Base-by-base conservation (phyloP, 2,113 vertebrate species). In the Lasiurus cinereus region DNA sequence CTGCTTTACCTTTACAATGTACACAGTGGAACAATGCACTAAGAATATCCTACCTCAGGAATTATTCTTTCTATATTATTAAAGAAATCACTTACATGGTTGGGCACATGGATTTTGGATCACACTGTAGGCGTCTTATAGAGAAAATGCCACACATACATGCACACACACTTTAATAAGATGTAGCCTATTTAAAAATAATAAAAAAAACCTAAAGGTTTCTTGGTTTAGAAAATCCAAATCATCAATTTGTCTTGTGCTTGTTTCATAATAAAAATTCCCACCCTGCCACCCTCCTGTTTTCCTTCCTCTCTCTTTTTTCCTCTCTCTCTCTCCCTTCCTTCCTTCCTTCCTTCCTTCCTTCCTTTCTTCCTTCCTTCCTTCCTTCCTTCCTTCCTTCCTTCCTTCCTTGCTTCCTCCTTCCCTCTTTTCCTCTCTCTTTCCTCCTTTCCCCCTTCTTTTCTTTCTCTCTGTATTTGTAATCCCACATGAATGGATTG, bases 1-100 rank as follows among this genome's bases (percentile, higher is more conserved):
- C 84, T 94, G 83, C 83, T 97, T 91, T 97, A 96, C 84, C 95
- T 95, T 96, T 96, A 90, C 94, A 96, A 96, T 92, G 48, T 96
- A 96, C 74, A 89, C 85, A 91, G 94, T 80, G 90, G 85, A 96
- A 97, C 94, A 95, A 96, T 97, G 88, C 0, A 18, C 95, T 97
- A 97, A 97, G 95, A 97, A 97, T 97, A 96, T 95, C 79, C 96
- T 94, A 94, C 96, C 95, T 96, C 85, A 66, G 78, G 82, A 95
- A 92, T 96, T 94, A 92, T 94, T 96, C 70, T 94, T 94, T 8
- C 94, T 95, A 9, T 96, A 66, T 96, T 94, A 96, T 97, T 97
- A 96, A 94, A 90, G 54, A 96, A 97, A 95, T 96, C 93, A 96
- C 69, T 96, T 93, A 96, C 96, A 94, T 88, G 62, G 24, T 94